A percentile compares a stretch with the other conserved stretches of the same genome.
phyloP scores from a whole-genome alignment of 2,113 vertebrate genomes.

The Syngnathoides biaculeatus region DNA sequence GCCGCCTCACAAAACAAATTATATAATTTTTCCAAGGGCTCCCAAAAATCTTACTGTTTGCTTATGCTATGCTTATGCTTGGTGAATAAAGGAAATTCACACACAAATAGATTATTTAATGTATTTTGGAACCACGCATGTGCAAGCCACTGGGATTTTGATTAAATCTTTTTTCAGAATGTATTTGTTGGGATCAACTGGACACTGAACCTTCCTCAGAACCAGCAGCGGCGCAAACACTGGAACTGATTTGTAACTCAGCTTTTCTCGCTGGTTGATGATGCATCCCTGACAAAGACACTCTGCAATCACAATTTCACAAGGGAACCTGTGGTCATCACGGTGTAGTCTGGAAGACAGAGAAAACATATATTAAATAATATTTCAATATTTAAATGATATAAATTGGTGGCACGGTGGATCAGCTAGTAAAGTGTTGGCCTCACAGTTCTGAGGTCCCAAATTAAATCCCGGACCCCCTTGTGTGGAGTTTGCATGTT shows the following conservation, averaged over 20 bases:
- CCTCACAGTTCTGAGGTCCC: no score
- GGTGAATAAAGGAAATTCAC: no score
- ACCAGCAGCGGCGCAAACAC: slow-evolving; percentile 66
- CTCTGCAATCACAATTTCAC: slow-evolving; percentile 65
- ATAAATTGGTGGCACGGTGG: no score
- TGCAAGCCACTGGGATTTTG: slow-evolving; percentile 74
- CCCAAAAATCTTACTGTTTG: no score
- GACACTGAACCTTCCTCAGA: slow-evolving; percentile 60
- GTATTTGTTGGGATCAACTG: rapidly evolving
- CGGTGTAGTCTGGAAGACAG: neutral
- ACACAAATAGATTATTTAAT: neutral
- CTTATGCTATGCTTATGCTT: no score
- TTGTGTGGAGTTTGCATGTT: no score
- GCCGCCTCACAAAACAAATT: no score
- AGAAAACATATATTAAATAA: no score
- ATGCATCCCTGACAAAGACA: slow-evolving; percentile 79
- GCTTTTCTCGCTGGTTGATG: slow-evolving; percentile 38
- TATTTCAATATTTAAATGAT: neutral
- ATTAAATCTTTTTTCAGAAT: slow-evolving; percentile 49
- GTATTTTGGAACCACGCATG: slow-evolving; percentile 68
- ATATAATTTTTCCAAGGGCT: no score
- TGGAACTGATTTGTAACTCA: slow-evolving; percentile 67
- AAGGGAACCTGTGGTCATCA: slow-evolving; percentile 65
- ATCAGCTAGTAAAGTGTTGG: no score
- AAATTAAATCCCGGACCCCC: no score